A percentile compares a stretch with the other conserved stretches of the same genome.
Evolutionary conservation across 2,113 vertebrate species (phyloP).

Genomic region (Laticauda laticaudata): DNA sequence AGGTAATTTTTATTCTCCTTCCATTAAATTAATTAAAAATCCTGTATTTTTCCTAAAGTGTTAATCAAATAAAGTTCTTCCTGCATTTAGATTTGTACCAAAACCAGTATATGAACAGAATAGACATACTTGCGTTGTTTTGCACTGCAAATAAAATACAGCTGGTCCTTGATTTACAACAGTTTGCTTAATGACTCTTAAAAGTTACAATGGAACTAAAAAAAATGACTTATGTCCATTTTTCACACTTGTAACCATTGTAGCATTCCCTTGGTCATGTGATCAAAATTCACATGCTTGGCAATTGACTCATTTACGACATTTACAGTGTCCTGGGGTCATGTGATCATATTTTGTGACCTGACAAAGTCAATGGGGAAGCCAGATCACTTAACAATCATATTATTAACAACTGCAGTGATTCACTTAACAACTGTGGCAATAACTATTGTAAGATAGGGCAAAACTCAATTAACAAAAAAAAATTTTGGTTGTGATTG

Average conservation of each 20-base stretch:
- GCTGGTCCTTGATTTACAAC: no score
- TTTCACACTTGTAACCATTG: not conserved
- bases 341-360: not conserved
- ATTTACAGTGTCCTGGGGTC: not conserved
- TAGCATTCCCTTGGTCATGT: not conserved
- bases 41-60: not conserved
- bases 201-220: not conserved
- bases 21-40: not conserved
- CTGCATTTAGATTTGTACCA: not conserved
- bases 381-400: not conserved
- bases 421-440: not conserved
- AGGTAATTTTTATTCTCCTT: conserved; percentile 73
- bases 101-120: not conserved
- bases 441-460: not conserved
- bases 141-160: not conserved
- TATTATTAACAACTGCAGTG: not conserved
- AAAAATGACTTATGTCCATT: not conserved
- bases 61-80: not conserved
- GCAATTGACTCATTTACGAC: not conserved
- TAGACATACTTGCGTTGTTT: not conserved
- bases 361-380: not conserved
- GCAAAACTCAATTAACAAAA: not conserved
- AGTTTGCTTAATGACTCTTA: no score
- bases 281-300: not conserved
- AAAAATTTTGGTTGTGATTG: not conserved